These are phyloP conservation scores for Porites rus DNA, from an alignment of 92 coral and sea anemone genomes.

Conservation along the genomic window DNA sequence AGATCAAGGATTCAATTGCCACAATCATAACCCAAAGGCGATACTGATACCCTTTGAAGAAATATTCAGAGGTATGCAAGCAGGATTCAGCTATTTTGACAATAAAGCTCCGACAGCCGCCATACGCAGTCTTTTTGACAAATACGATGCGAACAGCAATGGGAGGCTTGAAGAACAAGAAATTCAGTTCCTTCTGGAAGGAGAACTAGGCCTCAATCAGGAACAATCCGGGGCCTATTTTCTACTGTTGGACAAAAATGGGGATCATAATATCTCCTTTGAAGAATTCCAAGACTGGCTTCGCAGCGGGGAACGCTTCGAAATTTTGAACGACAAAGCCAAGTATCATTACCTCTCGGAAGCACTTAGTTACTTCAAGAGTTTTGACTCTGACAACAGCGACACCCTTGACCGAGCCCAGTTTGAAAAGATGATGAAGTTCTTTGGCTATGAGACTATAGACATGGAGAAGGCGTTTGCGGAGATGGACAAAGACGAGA, in stretches of 20 bases:
- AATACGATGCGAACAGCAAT: constrained; percentile 64
- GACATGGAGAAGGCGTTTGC: constrained; percentile 45
- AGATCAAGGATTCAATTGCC: too few species aligned
- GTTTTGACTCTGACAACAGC: constrained; percentile 51
- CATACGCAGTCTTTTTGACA: constrained; percentile 70
- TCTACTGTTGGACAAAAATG: constrained; percentile 64
- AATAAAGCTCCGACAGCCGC: constrained; percentile 60
- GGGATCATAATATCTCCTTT: constrained; percentile 67
- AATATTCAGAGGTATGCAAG: constrained; percentile 62
- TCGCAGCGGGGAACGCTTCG: constrained; percentile 73
- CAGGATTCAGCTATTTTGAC: constrained; percentile 71
- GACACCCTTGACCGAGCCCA: constrained; percentile 52
- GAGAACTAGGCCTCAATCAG: constrained; percentile 65
- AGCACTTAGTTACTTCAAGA: constrained; percentile 3
- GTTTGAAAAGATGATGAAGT: constrained; percentile 58
- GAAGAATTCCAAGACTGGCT: constrained; percentile 75
- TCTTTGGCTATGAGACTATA: constrained; percentile 48
- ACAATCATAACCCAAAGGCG: too few species aligned
- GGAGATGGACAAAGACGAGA: constrained; percentile 51
- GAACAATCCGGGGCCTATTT: constrained; percentile 63
- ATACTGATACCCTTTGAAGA: too few species aligned
- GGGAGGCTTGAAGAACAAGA: constrained; percentile 68
- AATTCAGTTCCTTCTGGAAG: constrained; percentile 51
- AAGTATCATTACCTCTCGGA: constrained; percentile 52
- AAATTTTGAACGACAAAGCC: constrained; percentile 54